phyloP scores from a whole-genome alignment of 2,888 invertebrate genomes.

The Ectemnius cavifrons region DNA sequence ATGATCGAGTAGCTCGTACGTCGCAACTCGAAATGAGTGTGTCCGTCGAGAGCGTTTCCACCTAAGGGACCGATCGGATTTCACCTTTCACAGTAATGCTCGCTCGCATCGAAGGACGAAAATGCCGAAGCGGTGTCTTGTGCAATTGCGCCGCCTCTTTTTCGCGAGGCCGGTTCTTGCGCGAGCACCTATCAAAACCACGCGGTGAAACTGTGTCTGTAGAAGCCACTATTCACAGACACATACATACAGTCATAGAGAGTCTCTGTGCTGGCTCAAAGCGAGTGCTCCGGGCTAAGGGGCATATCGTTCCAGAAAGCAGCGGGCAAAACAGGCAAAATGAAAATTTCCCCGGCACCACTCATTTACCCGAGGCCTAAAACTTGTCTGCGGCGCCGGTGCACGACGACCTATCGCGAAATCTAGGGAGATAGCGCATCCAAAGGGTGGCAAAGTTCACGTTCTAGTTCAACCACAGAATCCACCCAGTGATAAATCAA shows the following conservation, averaged over 20 bases:
- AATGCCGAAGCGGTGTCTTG: constrained; percentile 28
- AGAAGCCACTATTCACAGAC: not conserved
- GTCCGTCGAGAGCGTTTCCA: constrained; percentile 22
- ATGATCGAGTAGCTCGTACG: constrained; percentile 25
- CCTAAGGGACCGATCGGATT: constrained; percentile 27
- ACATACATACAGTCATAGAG: too few relatives aligned
- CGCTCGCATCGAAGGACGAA: constrained; percentile 46
- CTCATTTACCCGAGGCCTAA: too few relatives aligned
- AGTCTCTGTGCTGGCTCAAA: too few relatives aligned
- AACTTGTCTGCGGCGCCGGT: too few relatives aligned
- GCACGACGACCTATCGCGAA: too few relatives aligned
- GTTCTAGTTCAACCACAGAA: too few relatives aligned
- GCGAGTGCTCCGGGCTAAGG: constrained; percentile 7
- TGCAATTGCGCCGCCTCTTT: constrained; percentile 27
- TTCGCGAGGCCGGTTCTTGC: constrained; percentile 33
- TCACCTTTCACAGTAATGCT: constrained; percentile 41
- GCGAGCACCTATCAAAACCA: constrained; percentile 37
- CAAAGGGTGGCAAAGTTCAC: too few relatives aligned
- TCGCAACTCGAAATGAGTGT: constrained; percentile 29
- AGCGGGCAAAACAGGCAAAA: too few relatives aligned
- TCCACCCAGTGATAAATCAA: not conserved
- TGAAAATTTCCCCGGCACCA: too few relatives aligned
- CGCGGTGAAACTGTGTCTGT: constrained; percentile 10
- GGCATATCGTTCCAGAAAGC: too few relatives aligned
- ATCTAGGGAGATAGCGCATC: too few relatives aligned